Conservation (phyloP, 2,113 vertebrate species). For the Actenoides lindsayi region DNA sequence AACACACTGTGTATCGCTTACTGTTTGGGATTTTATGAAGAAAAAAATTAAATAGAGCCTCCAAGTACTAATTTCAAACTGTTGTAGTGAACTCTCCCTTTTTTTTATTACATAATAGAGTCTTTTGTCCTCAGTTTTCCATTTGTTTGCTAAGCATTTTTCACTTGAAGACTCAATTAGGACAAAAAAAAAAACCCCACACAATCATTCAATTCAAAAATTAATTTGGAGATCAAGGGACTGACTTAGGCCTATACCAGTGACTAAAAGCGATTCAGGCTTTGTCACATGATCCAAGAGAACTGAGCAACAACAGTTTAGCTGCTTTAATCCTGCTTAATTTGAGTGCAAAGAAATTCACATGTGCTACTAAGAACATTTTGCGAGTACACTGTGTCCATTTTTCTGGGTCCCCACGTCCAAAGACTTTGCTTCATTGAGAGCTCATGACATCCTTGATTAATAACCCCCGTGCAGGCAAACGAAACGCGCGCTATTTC, state of each 20-base stretch:
- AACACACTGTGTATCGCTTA: conserved; percentile 16
- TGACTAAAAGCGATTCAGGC: conserved; percentile 80
- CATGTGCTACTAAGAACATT: conserved; percentile 92
- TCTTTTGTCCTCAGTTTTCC: conserved; percentile 75
- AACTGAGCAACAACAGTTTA: conserved; percentile 80
- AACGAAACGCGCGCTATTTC: accelerated
- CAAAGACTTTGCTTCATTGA: conserved; percentile 85
- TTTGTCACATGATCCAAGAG: conserved; percentile 88
- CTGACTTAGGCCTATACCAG: conserved; percentile 78
- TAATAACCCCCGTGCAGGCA: background rate
- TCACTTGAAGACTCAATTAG: conserved; percentile 81
- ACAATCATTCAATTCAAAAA: conserved; percentile 85
- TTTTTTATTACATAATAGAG: conserved; percentile 69
- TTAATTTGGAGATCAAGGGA: conserved; percentile 83
- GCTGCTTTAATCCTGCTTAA: conserved; percentile 92
- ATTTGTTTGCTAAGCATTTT: conserved; percentile 81
- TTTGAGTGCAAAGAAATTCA: conserved; percentile 92
- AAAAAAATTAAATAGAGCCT: background rate
- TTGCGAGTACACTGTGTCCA: conserved; percentile 84
- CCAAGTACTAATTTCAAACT: conserved; percentile 73
- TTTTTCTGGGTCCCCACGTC: conserved; percentile 77
- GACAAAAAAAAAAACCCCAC: conserved; percentile 53
- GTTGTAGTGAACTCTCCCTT: conserved; percentile 64
- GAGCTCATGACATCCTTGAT: conserved; percentile 84
- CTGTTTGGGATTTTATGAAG: conserved; percentile 23